These are phyloP conservation scores for Gila robusta DNA, from an alignment of 2,797 vertebrate genomes.

Conservation along the genomic window DNA sequence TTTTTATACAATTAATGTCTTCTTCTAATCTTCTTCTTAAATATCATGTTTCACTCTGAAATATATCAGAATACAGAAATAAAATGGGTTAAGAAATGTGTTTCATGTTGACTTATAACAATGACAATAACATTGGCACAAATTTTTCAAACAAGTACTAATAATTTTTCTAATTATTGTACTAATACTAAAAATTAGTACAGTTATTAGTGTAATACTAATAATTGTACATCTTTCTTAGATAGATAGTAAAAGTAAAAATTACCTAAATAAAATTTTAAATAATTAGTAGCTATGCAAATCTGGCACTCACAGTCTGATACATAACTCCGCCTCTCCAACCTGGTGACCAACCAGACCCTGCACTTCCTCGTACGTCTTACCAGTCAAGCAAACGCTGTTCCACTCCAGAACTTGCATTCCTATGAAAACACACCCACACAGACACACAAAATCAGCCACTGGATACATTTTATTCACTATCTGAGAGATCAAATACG, in stretches of 20 bases:
- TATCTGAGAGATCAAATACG: neutral
- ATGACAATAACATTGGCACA: neutral
- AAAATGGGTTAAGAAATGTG: neutral
- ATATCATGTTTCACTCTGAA: neutral
- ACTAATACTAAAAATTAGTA: too few relatives aligned
- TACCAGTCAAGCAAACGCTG: slow-evolving; percentile 88
- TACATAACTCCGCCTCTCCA: slow-evolving; percentile 96
- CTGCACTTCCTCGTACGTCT: slow-evolving; percentile 98
- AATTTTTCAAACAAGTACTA: neutral
- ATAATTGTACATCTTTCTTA: neutral
- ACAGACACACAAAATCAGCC: slow-evolving; percentile 34
- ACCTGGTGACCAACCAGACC: slow-evolving; percentile 89
- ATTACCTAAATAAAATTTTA: neutral
- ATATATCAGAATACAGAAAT: neutral
- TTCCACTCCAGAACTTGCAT: slow-evolving; percentile 99
- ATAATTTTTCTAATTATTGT: too few relatives aligned
- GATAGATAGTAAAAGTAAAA: neutral
- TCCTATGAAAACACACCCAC: slow-evolving; percentile 75
- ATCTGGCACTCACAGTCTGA: slow-evolving; percentile 94
- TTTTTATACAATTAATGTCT: neutral
- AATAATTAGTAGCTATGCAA: neutral
- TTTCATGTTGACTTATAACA: neutral
- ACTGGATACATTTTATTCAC: neutral
- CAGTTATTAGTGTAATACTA: too few relatives aligned
- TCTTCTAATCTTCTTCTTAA: neutral